Base-by-base conservation (phyloP, 2,797 vertebrate species). In the Lepus oiostolus region DNA sequence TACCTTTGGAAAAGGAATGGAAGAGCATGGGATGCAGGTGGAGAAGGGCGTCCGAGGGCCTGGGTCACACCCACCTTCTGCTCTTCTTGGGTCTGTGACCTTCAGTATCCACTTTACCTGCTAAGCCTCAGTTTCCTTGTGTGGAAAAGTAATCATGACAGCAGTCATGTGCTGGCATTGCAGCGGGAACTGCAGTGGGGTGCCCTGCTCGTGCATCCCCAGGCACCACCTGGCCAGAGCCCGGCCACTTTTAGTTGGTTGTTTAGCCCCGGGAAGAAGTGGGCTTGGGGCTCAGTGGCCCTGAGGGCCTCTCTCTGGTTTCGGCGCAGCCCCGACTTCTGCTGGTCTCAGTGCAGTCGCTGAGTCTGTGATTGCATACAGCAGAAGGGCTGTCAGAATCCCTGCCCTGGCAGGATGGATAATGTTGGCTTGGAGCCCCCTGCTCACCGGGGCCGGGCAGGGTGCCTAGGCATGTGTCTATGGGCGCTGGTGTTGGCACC, bases 71-170 rank as follows among this genome's bases (percentile, higher is more conserved):
- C 19, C 32, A 30, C 0, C 3, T 75, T 95, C 76, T 67, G 21
- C 81, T 82, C 52, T 72, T 63, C 30, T 81, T 28, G 70, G 80
- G 76, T 72, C n/a, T 0, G 0, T 75, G 82, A 75, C 60, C 74
- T 63, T 63, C 68, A 13, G 38, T 65, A 74, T 68, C 13, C 42
- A 7, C 70, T 32, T 77, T 82, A 74, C 75, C 71, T 52, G 52
- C 21, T 28, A 17, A 26, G 50, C 47, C 72, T 84, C 52, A 13
- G 77, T 71, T 88, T 93, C 77, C 75, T 94, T 47, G 68, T 82
- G 71, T 86, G 86, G 88, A 80, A 92, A 68, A 84, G 71, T 84
- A 88, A 63, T 81, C 47, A 12, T 67, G 28, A 47, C n/a, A 70
- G 35, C 26, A 63, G 72, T 87, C 77, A 60, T 63, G 26, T 86